Evolutionary conservation across 2,888 invertebrate genomes (phyloP), one percentile per base, ranked within the genome.

Genomic region (Agrilus cyanescens): DNA sequence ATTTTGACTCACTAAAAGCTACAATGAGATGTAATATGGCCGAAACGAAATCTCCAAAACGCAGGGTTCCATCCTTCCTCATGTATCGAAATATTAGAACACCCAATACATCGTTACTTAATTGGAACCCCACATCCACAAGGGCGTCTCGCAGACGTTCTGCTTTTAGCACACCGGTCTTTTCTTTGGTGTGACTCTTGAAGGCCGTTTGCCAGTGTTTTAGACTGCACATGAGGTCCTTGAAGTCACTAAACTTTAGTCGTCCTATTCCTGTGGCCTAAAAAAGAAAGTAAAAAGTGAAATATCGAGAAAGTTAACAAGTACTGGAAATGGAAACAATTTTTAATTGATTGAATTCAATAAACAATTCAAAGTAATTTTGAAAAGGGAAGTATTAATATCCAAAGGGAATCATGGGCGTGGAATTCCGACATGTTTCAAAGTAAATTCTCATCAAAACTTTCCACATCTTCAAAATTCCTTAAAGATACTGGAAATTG

Each of bases 191-290:
- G 61, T 93, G 90, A 53, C 82, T 83, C 64, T 87, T 87, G 66
- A 93, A 93, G 2, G 88, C 82, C 15, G 83, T 80, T 59, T 93
- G 91, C 91, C 91, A 91, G 47, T 84, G 80, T 59, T 90, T 91
- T 36, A 93, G 66, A 57, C 89, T 91, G 57, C 86, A 88, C 81
- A 93, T 88, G 48, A 93, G 73, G 58, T 91, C 89, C 62, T 88
- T 90, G 64, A 91, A 93, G 59, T 91, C 88, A 40, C 75, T 73
- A 53, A 90, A 83, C 47, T 83, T 84, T 40, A 93, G 74, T 46
- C 91, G 75, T 1, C 91, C 91, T 25, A 77, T 80, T 41, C 85
- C 82, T 36, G 80, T 76, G 58, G 78, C 82, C 85, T 82, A 59
- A 52, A 60, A 59, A 39, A 34, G 34, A 38, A 38, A 31, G 12